A percentile compares a stretch with the other conserved stretches of the same genome.
Evolutionary conservation across 2,888 invertebrate genomes (phyloP).

Genomic region (Pristionchus arcanus): DNA sequence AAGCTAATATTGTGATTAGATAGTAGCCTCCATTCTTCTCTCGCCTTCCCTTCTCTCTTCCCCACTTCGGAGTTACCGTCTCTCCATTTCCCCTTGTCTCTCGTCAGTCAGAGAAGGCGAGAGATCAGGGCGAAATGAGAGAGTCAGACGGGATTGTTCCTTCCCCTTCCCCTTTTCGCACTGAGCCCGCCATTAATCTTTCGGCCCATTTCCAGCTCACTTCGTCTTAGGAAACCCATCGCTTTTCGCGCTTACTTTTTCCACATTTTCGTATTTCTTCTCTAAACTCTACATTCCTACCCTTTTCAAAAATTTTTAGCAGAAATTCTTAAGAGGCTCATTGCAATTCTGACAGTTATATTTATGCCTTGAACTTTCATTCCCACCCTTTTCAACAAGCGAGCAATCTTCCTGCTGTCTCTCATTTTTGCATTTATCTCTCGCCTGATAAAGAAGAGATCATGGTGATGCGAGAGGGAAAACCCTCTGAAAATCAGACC

Average conservation of each 20-base stretch:
- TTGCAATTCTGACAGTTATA: neutral
- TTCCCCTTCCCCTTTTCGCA: neutral
- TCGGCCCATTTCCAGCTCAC: too few relatives aligned
- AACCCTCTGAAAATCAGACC: too few relatives aligned
- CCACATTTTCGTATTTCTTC: neutral
- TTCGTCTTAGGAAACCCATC: neutral
- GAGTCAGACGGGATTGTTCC: too few relatives aligned
- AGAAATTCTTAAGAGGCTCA: too few relatives aligned
- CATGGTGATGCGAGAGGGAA: too few relatives aligned
- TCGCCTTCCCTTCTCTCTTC: neutral
- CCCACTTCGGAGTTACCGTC: neutral
- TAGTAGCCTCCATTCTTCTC: neutral
- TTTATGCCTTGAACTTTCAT: neutral
- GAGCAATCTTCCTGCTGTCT: neutral
- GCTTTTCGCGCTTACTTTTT: neutral
- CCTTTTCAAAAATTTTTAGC: neutral
- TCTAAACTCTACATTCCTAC: neutral
- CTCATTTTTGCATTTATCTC: neutral
- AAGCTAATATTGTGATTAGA: constrained; percentile 14
- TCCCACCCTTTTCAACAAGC: neutral
- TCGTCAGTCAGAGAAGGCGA: neutral
- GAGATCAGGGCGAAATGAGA: neutral
- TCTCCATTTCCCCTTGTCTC: neutral
- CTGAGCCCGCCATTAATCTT: constrained; percentile 18
- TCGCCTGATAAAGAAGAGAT: too few relatives aligned